Base-by-base conservation (phyloP, 2,888 invertebrate species). In the Athetis lepigone region DNA sequence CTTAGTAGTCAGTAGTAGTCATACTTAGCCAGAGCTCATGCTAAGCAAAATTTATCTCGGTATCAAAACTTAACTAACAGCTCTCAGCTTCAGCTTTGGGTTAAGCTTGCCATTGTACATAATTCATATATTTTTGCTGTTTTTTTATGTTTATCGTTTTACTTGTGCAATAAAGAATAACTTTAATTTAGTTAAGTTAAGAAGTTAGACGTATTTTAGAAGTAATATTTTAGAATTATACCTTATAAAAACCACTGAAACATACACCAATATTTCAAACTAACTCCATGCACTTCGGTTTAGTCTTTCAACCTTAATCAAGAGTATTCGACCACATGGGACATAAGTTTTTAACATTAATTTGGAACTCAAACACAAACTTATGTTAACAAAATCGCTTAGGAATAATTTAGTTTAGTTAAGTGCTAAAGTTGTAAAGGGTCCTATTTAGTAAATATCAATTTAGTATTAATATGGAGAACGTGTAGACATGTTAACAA, bases 311-410 rank as follows among this genome's bases (percentile, higher is more conserved):
- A 56, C 71, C 57, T 36, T 33, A 49, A 57, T 63, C 19, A 70
- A 47, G 33, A 61, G 16, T 29, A 42, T 19, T 13, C 21, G 50
- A 50, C 52, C 72, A 39, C 77, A 71, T 36, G 57, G 37, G 65
- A 63, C 37, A 71, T 71, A 72, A 76, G 42, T 71, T 72, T 72
- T 72, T 72, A 72, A 55, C 72, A 64, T 72, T 76, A 71, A 72
- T 72, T 64, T 51, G 39, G 51, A 27, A 13, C 50, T 76, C 37
- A 46, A 70, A 70, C 64, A 62, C 51, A 16, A 72, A 72, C 72
- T 76, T 58, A 33, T 52, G 39, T 43, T 50, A 76, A 43, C 54
- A 64, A 72, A 72, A 76, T 76, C 54, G 72, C 77, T 72, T 76
- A 51, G 65, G 73, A 71, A 72, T 77, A 71, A 72, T 58, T 71